A percentile compares a stretch with the other conserved stretches of the same genome.
phyloP scores from a whole-genome alignment of 2,888 invertebrate genomes.

The Eretmocerus hayati region DNA sequence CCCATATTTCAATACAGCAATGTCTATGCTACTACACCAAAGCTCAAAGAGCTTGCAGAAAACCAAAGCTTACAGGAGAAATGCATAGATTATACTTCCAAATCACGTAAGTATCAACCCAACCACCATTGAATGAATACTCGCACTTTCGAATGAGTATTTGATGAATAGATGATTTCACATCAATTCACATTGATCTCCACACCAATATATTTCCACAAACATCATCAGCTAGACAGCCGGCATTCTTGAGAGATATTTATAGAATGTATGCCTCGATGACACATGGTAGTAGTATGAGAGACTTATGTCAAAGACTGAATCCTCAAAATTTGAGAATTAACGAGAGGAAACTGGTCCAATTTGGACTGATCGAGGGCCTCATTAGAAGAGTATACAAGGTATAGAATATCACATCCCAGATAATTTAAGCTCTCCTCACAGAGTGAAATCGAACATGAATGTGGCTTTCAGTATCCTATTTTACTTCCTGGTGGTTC shows the following conservation, averaged over 20 bases:
- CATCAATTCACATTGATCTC: neutral
- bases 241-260: slow-evolving; percentile 63
- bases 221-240: slow-evolving; percentile 52
- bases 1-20: slow-evolving; percentile 82
- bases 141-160: neutral
- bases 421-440: no score
- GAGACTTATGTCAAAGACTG: slow-evolving; percentile 64
- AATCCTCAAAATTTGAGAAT: slow-evolving; percentile 70
- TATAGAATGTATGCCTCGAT: slow-evolving; percentile 70
- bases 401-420: slow-evolving; percentile 49
- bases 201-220: slow-evolving; percentile 1
- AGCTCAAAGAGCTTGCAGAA: slow-evolving; percentile 61
- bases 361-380: slow-evolving; percentile 81
- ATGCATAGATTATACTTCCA: slow-evolving; percentile 65
- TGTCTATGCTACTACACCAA: slow-evolving; percentile 74
- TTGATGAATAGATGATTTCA: no score
- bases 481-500: slow-evolving; percentile 36
- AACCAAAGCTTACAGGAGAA: slow-evolving; percentile 62
- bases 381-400: slow-evolving; percentile 76
- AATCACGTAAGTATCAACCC: slow-evolving; percentile 58
- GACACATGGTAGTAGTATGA: slow-evolving; percentile 69
- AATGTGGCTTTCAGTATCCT: slow-evolving; percentile 44
- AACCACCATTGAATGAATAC: neutral
- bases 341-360: slow-evolving; percentile 74
- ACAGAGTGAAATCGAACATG: no score